Evolutionary conservation across 2,888 invertebrate genomes (phyloP), one percentile per base, ranked within the genome.

Genomic region (Coelinius sp.): DNA sequence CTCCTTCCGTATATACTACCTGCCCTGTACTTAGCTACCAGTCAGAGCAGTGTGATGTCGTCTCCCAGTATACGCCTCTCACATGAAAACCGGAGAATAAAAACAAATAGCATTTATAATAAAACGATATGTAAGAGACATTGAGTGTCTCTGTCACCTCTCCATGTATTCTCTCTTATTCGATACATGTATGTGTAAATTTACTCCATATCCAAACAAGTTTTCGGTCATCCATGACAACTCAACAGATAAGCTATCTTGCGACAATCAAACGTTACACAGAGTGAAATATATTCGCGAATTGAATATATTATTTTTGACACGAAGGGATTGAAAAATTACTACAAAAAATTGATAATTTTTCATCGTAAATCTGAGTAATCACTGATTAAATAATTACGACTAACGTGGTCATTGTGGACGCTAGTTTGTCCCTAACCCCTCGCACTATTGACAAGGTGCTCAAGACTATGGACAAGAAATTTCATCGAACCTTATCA

Each of bases 1-100:
- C 79, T 82, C 80, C 80, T 84, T 82, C 80, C 82, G 82, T 81
- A 76, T 80, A 76, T 75, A 74, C 73, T 70, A 70, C 63, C 70
- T 62, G 49, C 38, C 56, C 53, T 68, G 65, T 71, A 63, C 49
- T 22, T 62, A 7, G 67, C 73, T 74, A 71, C 73, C 73, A 59
- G 71, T 10, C 22, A 46, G 65, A 66, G 59, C 70, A 56, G 62
- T 68, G 65, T 74, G 71, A 53, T 66, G 71, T 68, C 46, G n/a
- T n/a, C 38, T 67, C 63, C 63, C 52, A 49, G 62, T 71, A 70
- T 73, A 75, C 53, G 66, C 59, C 59, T 63, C 71, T 38, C 38
- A 67, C 63, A 49, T 22, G 10, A 25, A 53, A 41, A 6, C 27
- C 22, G 46, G 41, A n/a, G 49, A 62, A 68, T 53, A 77, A 64